phyloP scores from a whole-genome alignment of 2,113 vertebrate species.

The Arothron firmamentum region DNA sequence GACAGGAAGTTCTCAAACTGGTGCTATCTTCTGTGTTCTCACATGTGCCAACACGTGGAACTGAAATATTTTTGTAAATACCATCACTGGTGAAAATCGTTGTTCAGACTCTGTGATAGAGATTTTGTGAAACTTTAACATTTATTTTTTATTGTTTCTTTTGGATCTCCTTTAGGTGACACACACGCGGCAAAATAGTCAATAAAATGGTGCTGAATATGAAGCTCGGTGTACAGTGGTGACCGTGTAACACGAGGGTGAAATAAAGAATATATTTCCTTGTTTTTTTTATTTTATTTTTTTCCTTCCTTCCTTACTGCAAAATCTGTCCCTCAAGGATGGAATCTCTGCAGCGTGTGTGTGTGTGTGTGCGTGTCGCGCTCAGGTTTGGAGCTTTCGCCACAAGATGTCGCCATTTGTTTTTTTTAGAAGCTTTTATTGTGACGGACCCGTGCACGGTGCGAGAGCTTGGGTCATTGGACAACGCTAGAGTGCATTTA shows the following conservation, averaged over 20 bases:
- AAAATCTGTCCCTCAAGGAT: neutral
- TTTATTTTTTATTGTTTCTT: conserved; percentile 1
- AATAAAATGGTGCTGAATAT: conserved; percentile 45
- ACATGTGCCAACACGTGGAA: conserved; percentile 56
- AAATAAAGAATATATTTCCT: conserved; percentile 50
- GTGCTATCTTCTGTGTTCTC: conserved; percentile 54
- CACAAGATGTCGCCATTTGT: conserved; percentile 44
- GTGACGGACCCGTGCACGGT: no score
- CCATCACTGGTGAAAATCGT: conserved; percentile 38
- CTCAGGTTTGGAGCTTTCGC: neutral
- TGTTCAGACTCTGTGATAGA: conserved; percentile 29
- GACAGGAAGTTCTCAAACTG: conserved; percentile 60
- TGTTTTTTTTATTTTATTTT: conserved; percentile 17
- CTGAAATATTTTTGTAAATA: conserved; percentile 42
- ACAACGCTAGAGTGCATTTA: neutral
- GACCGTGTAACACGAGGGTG: conserved; percentile 18
- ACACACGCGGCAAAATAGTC: no score
- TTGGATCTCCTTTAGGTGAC: no score
- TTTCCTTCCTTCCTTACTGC: neutral
- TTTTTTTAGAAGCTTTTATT: neutral
- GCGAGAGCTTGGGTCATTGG: no score
- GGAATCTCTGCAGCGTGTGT: no score
- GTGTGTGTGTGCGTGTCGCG: no score
- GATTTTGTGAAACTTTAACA: conserved; percentile 30
- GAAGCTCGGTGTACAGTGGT: conserved; percentile 36